A percentile compares a stretch with the other conserved stretches of the same genome.
These are phyloP conservation scores for Sylvicapra grimmia DNA, from an alignment of 2,113 vertebrate species.

Conservation along the genomic window DNA sequence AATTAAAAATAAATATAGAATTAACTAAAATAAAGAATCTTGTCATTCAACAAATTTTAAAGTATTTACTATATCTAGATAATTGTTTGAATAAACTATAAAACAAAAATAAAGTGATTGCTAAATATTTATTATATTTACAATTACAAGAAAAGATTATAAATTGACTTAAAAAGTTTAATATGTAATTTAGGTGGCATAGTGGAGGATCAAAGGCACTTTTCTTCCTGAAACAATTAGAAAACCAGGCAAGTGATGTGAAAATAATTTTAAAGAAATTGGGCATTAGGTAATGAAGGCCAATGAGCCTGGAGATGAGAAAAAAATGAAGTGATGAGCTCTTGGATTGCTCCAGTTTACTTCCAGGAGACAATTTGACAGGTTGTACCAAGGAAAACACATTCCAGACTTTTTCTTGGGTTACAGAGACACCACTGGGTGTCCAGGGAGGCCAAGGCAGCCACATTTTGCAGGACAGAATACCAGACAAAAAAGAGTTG, in stretches of 20 bases:
- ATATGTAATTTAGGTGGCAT: background rate
- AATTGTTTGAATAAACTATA: background rate
- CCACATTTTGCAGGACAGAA: background rate
- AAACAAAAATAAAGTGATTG: background rate
- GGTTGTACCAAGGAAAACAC: background rate
- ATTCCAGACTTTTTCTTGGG: background rate
- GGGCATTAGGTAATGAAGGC: background rate
- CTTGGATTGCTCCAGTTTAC: background rate
- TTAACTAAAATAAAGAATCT: background rate
- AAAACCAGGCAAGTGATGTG: background rate
- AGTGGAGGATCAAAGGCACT: background rate
- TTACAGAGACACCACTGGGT: background rate
- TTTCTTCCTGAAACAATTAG: background rate
- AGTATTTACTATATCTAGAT: background rate
- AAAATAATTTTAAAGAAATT: background rate
- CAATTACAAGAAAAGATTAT: background rate
- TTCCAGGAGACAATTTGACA: background rate
- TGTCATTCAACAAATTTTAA: background rate
- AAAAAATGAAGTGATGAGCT: background rate
- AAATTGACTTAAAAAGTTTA: background rate
- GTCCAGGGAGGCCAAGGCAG: background rate
- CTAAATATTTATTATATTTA: background rate
- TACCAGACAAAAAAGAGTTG: background rate
- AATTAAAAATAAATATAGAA: background rate
- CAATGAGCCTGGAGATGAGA: background rate